Percentiles rank a stretch among this genome's conserved stretches.
Evolutionary conservation across 1,140 invertebrate genomes (phyloP).

Genomic region (Colletes latitarsis): DNA sequence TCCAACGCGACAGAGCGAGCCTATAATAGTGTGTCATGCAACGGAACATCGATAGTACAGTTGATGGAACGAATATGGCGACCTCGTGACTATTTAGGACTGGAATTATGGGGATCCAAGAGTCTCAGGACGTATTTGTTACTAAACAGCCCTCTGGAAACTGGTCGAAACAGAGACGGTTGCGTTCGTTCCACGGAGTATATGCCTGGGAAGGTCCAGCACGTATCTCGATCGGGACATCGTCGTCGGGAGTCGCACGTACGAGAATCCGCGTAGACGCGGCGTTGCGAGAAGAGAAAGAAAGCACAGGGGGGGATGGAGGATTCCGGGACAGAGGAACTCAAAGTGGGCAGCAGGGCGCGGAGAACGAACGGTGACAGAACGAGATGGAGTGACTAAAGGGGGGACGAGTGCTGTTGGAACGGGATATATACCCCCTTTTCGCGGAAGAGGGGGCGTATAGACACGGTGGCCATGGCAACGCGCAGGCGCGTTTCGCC

Average conservation of each 20-base stretch:
- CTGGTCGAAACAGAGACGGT: too few species aligned
- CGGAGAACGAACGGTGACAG: slow-evolving; percentile 66
- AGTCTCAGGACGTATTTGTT: too few species aligned
- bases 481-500: slow-evolving; percentile 73
- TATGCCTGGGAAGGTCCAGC: background rate
- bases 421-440: slow-evolving; percentile 66
- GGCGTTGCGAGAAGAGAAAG: background rate
- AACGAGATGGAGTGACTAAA: slow-evolving; percentile 73
- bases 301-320: background rate
- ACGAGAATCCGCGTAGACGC: slow-evolving; percentile 47
- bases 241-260: slow-evolving; percentile 3
- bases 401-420: slow-evolving; percentile 65
- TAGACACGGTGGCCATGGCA: slow-evolving; percentile 75
- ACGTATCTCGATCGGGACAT: slow-evolving; percentile 11
- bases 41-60: too few species aligned
- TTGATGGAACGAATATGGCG: too few species aligned
- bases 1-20: too few species aligned
- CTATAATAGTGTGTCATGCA: too few species aligned
- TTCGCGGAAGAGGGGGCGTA: slow-evolving; percentile 71
- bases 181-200: too few species aligned
- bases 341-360: slow-evolving; percentile 50
- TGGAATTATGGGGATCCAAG: too few species aligned
- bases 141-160: too few species aligned
- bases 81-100: too few species aligned
- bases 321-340: slow-evolving; percentile 36